Evolutionary conservation across 2,797 vertebrate genomes (phyloP).

Genomic region (Rhinophrynus dorsalis): DNA sequence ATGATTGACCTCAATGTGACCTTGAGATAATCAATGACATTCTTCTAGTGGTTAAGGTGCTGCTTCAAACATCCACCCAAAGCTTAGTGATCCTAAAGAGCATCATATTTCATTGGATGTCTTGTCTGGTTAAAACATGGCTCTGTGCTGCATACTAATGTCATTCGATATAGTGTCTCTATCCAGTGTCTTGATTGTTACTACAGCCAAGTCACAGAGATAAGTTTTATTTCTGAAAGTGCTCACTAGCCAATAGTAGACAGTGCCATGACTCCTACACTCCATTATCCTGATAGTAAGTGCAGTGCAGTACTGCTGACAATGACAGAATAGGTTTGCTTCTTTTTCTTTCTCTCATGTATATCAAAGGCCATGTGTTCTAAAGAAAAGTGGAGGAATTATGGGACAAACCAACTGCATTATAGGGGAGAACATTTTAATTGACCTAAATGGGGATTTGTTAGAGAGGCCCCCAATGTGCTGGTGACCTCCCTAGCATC

Average conservation of each 20-base stretch:
- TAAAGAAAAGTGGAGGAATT: too few relatives aligned
- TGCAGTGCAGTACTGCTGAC: constrained; percentile 4
- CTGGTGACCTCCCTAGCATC: too few relatives aligned
- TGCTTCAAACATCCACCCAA: neutral
- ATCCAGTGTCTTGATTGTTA: neutral
- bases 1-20: constrained; percentile 18
- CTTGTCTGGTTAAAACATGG: constrained; percentile 14
- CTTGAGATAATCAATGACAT: constrained; percentile 9
- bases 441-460: too few relatives aligned
- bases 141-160: constrained; percentile 48
- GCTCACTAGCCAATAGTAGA: neutral
- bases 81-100: constrained; percentile 25
- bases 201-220: neutral
- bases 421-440: too few relatives aligned
- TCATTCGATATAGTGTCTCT: constrained; percentile 23
- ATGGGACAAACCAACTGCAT: too few relatives aligned
- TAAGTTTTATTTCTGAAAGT: neutral
- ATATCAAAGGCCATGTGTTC: too few relatives aligned
- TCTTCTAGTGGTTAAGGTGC: constrained; percentile 13
- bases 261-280: neutral
- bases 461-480: too few relatives aligned
- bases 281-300: neutral
- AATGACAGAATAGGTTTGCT: neutral
- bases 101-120: constrained; percentile 25
- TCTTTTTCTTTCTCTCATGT: too few relatives aligned